Conservation (phyloP, 2,888 invertebrate genomes). For the Gymnoscelis rufifasciata region DNA sequence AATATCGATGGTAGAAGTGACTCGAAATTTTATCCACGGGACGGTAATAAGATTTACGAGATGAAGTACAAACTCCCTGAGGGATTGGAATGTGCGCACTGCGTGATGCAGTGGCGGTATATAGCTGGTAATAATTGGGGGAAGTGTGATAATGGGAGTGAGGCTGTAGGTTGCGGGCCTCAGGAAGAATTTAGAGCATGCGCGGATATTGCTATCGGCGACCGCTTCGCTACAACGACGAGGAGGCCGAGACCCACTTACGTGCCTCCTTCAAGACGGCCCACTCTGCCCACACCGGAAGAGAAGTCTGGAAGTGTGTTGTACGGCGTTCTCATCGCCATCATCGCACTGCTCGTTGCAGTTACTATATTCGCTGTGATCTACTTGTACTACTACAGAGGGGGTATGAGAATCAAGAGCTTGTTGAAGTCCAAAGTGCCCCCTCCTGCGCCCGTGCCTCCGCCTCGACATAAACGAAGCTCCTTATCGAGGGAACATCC, state of each 20-base stretch:
- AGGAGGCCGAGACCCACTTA: slow-evolving; percentile 67
- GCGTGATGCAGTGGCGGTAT: slow-evolving; percentile 93
- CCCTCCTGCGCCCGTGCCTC: slow-evolving; percentile 60
- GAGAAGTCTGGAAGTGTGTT: slow-evolving; percentile 69
- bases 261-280: slow-evolving; percentile 62
- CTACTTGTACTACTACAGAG: slow-evolving; percentile 87
- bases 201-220: slow-evolving; percentile 87
- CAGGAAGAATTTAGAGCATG: slow-evolving; percentile 94
- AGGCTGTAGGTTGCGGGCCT: slow-evolving; percentile 91
- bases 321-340: slow-evolving; percentile 80
- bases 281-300: slow-evolving; percentile 64
- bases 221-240: slow-evolving; percentile 66
- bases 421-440: slow-evolving; percentile 75
- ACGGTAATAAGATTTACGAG: slow-evolving; percentile 89
- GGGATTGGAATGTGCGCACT: slow-evolving; percentile 86
- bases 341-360: slow-evolving; percentile 82
- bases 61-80: slow-evolving; percentile 82
- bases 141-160: slow-evolving; percentile 84
- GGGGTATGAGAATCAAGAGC: slow-evolving; percentile 82
- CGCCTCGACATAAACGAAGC: slow-evolving; percentile 63
- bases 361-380: slow-evolving; percentile 82
- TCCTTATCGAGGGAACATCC: slow-evolving; percentile 63
- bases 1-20: slow-evolving; percentile 72
- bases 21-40: slow-evolving; percentile 84
- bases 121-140: slow-evolving; percentile 93